Conservation (phyloP, 2,888 invertebrate genomes). For the Diploptera punctata region DNA sequence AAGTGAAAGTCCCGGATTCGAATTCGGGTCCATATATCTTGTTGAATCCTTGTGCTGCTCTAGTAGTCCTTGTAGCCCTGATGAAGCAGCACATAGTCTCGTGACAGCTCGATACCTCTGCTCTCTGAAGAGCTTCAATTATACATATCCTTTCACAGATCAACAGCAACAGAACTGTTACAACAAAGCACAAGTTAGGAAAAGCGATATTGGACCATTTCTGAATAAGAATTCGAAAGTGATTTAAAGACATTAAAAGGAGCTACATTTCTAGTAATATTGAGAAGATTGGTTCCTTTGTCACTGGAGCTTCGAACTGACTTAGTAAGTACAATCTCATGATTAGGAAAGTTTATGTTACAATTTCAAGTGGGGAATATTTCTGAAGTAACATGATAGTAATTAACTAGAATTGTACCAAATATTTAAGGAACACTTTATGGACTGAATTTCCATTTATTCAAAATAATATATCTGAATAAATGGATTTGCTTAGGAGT, state of each 20-base stretch:
- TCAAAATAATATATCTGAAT: background rate
- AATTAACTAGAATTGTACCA: conserved; percentile 10
- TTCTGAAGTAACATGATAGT: background rate
- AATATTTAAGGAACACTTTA: background rate
- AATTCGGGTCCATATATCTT: conserved; percentile 49
- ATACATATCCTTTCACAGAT: conserved; percentile 18
- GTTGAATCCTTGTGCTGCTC: conserved; percentile 2
- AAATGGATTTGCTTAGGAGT: background rate
- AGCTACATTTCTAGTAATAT: background rate
- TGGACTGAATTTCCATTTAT: background rate
- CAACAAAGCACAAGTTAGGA: background rate
- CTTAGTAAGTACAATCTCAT: conserved; percentile 12
- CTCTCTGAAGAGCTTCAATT: background rate
- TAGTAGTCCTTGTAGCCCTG: background rate
- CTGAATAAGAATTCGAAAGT: too few species aligned
- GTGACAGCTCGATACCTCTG: conserved; percentile 26
- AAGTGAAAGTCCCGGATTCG: conserved; percentile 79
- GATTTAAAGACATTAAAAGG: background rate
- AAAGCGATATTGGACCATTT: background rate
- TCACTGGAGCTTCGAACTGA: conserved; percentile 36
- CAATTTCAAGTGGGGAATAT: background rate
- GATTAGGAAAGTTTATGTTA: background rate
- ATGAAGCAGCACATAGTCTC: conserved; percentile 20
- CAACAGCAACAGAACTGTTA: background rate
- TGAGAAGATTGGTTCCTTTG: conserved; percentile 8